phyloP scores from a whole-genome alignment of 2,888 invertebrate genomes.

The Amphimallon solstitiale region DNA sequence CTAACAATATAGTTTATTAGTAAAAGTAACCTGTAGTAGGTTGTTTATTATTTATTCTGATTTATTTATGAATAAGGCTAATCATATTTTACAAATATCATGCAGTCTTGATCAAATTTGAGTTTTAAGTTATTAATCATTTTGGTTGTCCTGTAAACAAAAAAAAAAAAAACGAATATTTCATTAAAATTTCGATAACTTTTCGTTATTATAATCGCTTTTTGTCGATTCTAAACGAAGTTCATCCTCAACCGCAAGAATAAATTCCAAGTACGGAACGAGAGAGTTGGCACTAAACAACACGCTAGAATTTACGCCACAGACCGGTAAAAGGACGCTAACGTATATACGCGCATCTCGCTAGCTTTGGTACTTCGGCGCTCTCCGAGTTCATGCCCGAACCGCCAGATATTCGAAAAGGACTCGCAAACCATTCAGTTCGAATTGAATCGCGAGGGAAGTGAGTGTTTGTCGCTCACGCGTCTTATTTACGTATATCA shows the following conservation, averaged over 20 bases:
- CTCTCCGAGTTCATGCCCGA: slow-evolving; percentile 19
- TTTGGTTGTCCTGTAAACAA: too few species aligned
- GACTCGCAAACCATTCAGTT: slow-evolving; percentile 12
- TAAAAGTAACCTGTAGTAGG: too few species aligned
- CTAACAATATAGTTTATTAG: too few species aligned
- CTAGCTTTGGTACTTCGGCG: slow-evolving; percentile 3
- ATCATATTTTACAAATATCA: too few species aligned
- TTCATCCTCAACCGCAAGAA: too few species aligned
- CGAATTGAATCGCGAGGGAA: background rate
- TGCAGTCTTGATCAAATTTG: too few species aligned
- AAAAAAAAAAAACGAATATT: too few species aligned
- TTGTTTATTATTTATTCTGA: too few species aligned
- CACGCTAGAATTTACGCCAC: background rate
- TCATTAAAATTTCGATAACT: background rate
- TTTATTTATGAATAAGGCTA: too few species aligned
- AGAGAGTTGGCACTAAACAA: slow-evolving; percentile 1
- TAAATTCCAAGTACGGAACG: background rate
- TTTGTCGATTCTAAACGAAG: too few species aligned
- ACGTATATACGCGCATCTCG: slow-evolving; percentile 27
- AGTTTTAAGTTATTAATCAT: too few species aligned
- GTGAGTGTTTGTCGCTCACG: background rate
- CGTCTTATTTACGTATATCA: background rate
- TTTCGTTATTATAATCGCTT: too few species aligned
- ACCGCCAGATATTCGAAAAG: slow-evolving; percentile 10
- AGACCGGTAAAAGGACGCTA: slow-evolving; percentile 12